These are phyloP conservation scores for Anarsia innoxiella DNA, from an alignment of 2,888 invertebrate genomes.

Conservation along the genomic window DNA sequence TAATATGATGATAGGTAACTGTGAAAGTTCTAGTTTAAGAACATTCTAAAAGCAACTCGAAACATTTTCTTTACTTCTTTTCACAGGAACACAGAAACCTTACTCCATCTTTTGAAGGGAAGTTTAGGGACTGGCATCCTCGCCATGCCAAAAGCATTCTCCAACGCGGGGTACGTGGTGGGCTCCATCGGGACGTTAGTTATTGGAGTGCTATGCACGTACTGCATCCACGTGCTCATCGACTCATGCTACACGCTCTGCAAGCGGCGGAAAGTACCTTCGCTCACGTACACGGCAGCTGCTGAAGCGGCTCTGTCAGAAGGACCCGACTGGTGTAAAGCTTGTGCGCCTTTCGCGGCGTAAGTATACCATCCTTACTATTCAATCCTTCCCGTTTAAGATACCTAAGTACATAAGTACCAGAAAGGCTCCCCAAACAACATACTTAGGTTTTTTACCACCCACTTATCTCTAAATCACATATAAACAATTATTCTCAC, in stretches of 20 bases:
- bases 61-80: conserved; percentile 12
- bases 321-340: conserved; percentile 81
- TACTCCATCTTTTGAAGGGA: conserved; percentile 91
- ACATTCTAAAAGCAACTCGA: no score
- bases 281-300: conserved; percentile 86
- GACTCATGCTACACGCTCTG: conserved; percentile 79
- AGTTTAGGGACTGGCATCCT: conserved; percentile 94
- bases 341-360: conserved; percentile 79
- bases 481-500: no score
- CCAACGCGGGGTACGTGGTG: conserved; percentile 86
- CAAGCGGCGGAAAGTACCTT: conserved; percentile 75
- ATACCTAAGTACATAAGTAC: no score
- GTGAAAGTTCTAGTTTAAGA: no score
- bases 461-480: no score
- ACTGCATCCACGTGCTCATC: conserved; percentile 94
- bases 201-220: conserved; percentile 92
- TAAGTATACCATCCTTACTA: no score
- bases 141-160: conserved; percentile 92
- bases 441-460: no score
- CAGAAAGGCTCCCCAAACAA: no score
- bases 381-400: no score
- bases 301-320: conserved; percentile 85
- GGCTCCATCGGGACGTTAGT: conserved; percentile 87
- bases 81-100: conserved; percentile 83
- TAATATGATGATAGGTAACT: no score